Base-by-base conservation (phyloP, 2,113 vertebrate species). In the Thalassoma bifasciatum region DNA sequence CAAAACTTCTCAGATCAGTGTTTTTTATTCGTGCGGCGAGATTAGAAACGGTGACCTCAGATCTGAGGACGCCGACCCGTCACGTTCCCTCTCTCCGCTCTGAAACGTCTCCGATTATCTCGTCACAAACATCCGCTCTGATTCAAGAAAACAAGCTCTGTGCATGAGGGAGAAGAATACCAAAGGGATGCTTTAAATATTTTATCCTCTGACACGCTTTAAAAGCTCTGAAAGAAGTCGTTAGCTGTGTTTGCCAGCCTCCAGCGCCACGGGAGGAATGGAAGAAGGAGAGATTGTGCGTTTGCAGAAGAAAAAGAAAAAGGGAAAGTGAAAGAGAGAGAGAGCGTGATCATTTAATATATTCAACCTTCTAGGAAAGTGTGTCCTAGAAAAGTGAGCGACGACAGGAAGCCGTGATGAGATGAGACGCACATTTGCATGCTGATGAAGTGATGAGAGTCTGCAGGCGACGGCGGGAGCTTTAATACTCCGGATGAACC, bases 301-400 rank as follows among this genome's bases (percentile, higher is more conserved):
- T 54, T 46, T 51, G 50, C 19, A 21, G 14, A 50, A 68, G 24
- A 46, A 57, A 61, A 67, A 70, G 51, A 65, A 30, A 47, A 72
- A 71, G 16, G 61, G 42, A 51, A 23, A n/a, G n/a, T n/a, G 53
- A 72, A 64, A 40, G 34, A 50, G 59, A 77, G 49, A 81, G 37
- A 83, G 71, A 80, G 54, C 42, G 75, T 19, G 6, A 66, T 50
- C 62, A 71, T 60, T 70, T 81, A 83, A 86, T 84, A 79, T 81
- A 86, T 84, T 86, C 80, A 83, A 79, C 81, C 84, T 89, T 88
- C 75, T 16, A 86, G 84, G 76, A 79, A 86, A 86, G 82, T 63
- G 58, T 86, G 74, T 82, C 89, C 79, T 40, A 85, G 70, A 76
- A 84, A 86, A 69, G 72, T 38, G 40, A 47, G 81, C 73, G 59